Evolutionary conservation across 2,113 vertebrate genomes (phyloP), one percentile per base, ranked within the genome.

Genomic region (Oreochromis aureus): DNA sequence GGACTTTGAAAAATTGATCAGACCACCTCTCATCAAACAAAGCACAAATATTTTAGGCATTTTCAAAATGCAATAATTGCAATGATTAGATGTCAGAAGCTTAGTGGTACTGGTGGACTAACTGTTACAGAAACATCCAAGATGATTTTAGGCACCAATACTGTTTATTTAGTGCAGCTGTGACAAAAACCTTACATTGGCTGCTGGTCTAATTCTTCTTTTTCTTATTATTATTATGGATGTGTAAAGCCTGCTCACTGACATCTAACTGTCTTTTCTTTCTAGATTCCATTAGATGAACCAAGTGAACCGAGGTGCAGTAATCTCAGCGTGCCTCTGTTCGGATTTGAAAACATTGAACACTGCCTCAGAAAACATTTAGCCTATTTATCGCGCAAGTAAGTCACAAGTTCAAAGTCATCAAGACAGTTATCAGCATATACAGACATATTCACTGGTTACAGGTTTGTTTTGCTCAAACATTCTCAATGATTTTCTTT

Each of bases 311-410:
- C 27, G 9, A 34, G 30, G 30, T 6, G 59, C 30, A 63, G 9
- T 63, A 0, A 3, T 63, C 30, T 34, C 32, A 5, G 3, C 15
- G 3, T 34, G 16, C 59, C 59, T 63, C 2, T 34, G 30, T 4
- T 63, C 16, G 6, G 9, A 24, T 24, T 24, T 24, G 22, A 24
- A 24, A 24, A 63, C 9, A 1, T 36, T 19, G 30, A 10, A 13
- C 22, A 24, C 22, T 3, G 10, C 30, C 9, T 63, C 59, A 0
- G 22, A 0, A 10, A 4, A 11, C 30, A 1, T 63, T 34, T 63
- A 36, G 6, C 19, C 30, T 2, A 11, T 19, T 63, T 63, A 10
- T 19, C 59, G 22, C 22, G 22, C 22, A 24, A 5, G 30, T 63
- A 36, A 63, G 59, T 36, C 16, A 19, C 18, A 19, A 19, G 30